Evolutionary conservation across 2,797 vertebrate genomes (phyloP), one percentile per base, ranked within the genome.

Genomic region (Echeneis naucrates): DNA sequence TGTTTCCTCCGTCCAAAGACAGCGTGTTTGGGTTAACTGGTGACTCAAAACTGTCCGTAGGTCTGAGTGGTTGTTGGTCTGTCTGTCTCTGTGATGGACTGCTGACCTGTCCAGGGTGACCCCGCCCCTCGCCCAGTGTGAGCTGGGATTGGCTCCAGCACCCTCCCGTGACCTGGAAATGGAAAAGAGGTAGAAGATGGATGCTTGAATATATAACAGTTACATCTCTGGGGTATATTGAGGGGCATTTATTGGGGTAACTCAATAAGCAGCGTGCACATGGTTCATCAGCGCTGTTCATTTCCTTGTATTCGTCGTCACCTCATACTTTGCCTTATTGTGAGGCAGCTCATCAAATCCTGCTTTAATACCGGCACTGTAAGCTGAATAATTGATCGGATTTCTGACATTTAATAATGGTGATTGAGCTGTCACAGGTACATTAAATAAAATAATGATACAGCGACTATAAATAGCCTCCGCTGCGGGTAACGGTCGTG

Each of bases 391-490:
- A 55, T 23, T 16, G 32, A 73, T 68, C 13, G 13, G 64, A 54
- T 57, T 0, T n/a, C 4, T 58, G 55, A 74, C 13, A 3, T 40
- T 59, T 56, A 56, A 50, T 35, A 23, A 50, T 13, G 23, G 19
- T 56, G 48, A 71, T 24, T 37, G 50, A 61, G 47, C 56, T n/a
- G 0, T 62, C 19, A 57, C 40, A 75, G 66, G 59, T 63, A 30
- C 32, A 17, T 67, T 37, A 50, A 55, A n/a, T 62, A 64, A 68
- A 32, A 59, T 60, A 52, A 68, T 44, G 27, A 42, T 23, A 27
- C 59, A 16, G 55, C 16, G 0, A 12, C 62, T 78, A 80, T 78
- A 59, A 78, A 78, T 76, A 78, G 67, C 63, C 64, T 13, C 57
- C 19, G 42, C 38, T 4, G 6, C 32, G 51, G 16, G 24, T 77